phyloP scores from a whole-genome alignment of 30 jellyfish, hydroid and myxozoan species.

The Aurelia sp. region DNA sequence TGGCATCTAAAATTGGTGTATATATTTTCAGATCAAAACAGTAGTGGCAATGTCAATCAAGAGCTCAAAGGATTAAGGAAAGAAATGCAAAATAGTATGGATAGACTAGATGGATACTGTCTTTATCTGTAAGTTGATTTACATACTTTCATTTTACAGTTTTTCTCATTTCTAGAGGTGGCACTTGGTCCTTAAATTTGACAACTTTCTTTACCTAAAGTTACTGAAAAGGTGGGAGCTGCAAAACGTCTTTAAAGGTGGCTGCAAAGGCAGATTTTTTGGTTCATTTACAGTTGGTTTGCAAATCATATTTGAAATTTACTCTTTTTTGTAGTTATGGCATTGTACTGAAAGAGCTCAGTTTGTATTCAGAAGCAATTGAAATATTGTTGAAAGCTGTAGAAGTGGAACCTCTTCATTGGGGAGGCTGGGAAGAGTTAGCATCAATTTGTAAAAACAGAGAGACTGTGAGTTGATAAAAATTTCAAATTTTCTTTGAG shows the following conservation, averaged over 20 bases:
- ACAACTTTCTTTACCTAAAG: too few relatives aligned
- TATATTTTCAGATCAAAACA: slow-evolving; percentile 15
- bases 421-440: slow-evolving; percentile 98
- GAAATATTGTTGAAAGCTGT: slow-evolving; percentile 63
- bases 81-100: slow-evolving; percentile 59
- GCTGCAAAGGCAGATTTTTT: too few relatives aligned
- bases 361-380: slow-evolving; percentile 76
- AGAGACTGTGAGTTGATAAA: slow-evolving; percentile 66
- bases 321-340: slow-evolving; percentile 66
- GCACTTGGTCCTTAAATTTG: too few relatives aligned
- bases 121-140: slow-evolving; percentile 70
- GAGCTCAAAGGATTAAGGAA: slow-evolving; percentile 54
- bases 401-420: slow-evolving; percentile 86
- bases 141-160: too few relatives aligned
- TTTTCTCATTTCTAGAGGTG: too few relatives aligned
- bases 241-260: too few relatives aligned
- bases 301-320: neutral
- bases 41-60: slow-evolving; percentile 26
- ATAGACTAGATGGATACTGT: slow-evolving; percentile 81
- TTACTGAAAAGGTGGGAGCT: too few relatives aligned
- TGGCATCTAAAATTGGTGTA: too few relatives aligned
- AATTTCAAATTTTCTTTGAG: too few relatives aligned
- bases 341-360: slow-evolving; percentile 73
- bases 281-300: too few relatives aligned
- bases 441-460: slow-evolving; percentile 86